phyloP scores from a whole-genome alignment of 2,888 invertebrate genomes.

The Drosophila vallismaia region DNA sequence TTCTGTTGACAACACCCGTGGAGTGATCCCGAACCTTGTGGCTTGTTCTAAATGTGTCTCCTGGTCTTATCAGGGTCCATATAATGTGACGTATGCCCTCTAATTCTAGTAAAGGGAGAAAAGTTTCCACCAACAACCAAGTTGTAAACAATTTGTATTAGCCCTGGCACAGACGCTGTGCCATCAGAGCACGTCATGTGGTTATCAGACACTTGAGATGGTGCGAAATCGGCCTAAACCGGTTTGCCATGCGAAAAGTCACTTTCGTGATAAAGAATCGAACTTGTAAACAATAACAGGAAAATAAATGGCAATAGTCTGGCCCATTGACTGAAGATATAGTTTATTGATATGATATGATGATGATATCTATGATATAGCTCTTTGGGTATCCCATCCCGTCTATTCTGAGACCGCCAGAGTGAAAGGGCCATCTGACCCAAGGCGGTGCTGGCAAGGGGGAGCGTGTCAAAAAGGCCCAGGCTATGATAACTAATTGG shows the following conservation, averaged over 20 bases:
- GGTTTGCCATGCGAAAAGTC: conserved; percentile 54
- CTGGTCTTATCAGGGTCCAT: not conserved
- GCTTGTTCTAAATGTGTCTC: not conserved
- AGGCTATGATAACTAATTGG: conserved; percentile 23
- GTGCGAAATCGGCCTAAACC: conserved; percentile 58
- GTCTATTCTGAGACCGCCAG: not conserved
- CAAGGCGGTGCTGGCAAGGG: not conserved
- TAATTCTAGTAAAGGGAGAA: conserved; percentile 16
- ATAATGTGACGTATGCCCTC: conserved; percentile 25
- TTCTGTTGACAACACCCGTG: conserved; percentile 30
- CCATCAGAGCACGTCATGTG: conserved; percentile 55
- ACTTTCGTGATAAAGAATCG: conserved; percentile 27
- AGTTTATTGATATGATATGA: conserved; percentile 13
- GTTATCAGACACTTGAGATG: conserved; percentile 63
- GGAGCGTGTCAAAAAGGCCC: conserved; percentile 6
- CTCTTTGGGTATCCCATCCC: too few species aligned
- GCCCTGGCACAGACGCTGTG: conserved; percentile 5
- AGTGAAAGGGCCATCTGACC: not conserved
- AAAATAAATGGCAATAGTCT: conserved; percentile 38
- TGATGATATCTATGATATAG: too few species aligned
- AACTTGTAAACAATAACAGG: conserved; percentile 40
- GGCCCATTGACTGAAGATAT: conserved; percentile 39
- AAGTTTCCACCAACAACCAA: conserved; percentile 51
- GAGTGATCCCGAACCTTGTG: not conserved
- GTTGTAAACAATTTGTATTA: conserved; percentile 28